Evolutionary conservation across 1,140 invertebrate species (phyloP).

Genomic region (Megalopta genalis): DNA sequence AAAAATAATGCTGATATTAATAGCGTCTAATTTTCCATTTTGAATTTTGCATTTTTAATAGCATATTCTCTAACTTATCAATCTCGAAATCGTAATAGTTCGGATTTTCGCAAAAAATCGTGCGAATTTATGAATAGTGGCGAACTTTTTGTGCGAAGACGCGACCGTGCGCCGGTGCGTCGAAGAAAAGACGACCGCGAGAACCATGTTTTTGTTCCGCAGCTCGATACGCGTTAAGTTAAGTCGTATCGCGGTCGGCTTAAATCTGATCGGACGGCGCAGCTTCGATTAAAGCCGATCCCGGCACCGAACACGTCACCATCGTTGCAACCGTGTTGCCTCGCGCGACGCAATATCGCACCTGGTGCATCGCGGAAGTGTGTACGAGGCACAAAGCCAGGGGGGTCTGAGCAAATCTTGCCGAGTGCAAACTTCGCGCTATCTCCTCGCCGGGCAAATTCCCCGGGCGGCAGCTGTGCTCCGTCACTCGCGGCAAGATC

Average conservation of each 20-base stretch:
- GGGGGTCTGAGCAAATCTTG: conserved; percentile 55
- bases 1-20: no score
- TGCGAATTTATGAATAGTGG: no score
- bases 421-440: conserved; percentile 42
- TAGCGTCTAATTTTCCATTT: no score
- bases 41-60: no score
- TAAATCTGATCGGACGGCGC: conserved; percentile 34
- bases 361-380: conserved; percentile 43
- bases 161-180: no score
- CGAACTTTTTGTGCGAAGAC: no score
- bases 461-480: conserved; percentile 4
- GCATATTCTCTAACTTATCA: no score
- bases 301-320: conserved; percentile 5
- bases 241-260: neutral
- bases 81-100: no score
- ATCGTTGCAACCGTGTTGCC: conserved; percentile 29
- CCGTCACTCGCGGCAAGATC: neutral
- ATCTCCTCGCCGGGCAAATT: conserved; percentile 42
- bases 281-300: conserved; percentile 55
- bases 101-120: no score
- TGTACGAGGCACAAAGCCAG: conserved; percentile 56
- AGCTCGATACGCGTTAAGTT: no score
- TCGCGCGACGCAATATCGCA: conserved; percentile 56
- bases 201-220: no score
- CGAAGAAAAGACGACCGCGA: no score